Evolutionary conservation across 2,113 vertebrate species (phyloP).

Genomic region (Benitochromis conjunctus): DNA sequence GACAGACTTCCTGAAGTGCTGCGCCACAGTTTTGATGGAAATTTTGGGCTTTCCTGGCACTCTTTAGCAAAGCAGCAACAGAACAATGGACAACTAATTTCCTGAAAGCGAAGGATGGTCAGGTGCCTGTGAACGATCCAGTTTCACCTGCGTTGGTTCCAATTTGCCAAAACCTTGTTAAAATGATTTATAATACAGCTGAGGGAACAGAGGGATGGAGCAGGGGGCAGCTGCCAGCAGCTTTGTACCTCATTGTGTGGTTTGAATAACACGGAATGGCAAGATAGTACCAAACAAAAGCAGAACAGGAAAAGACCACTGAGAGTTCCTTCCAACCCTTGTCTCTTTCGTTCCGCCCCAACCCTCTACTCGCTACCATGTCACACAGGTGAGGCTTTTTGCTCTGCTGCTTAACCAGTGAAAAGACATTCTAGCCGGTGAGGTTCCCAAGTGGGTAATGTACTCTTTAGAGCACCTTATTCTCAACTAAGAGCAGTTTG

Average conservation of each 20-base stretch:
- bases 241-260: slow-evolving; percentile 61
- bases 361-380: background rate
- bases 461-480: slow-evolving; percentile 26
- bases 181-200: slow-evolving; percentile 30
- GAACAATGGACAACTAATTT: slow-evolving; percentile 45
- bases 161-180: slow-evolving; percentile 24
- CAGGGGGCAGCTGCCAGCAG: slow-evolving; percentile 17
- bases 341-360: background rate
- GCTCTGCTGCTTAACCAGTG: slow-evolving; percentile 1
- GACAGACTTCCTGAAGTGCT: background rate
- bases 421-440: slow-evolving; percentile 23
- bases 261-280: slow-evolving; percentile 52
- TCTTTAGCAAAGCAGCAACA: background rate
- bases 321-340: slow-evolving; percentile 38
- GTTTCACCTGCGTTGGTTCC: slow-evolving; percentile 27
- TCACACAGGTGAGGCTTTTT: slow-evolving; percentile 22
- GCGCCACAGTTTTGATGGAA: background rate
- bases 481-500: slow-evolving; percentile 10
- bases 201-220: background rate
- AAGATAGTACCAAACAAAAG: slow-evolving; percentile 59
- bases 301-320: slow-evolving; percentile 61
- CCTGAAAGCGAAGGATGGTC: slow-evolving; percentile 23
- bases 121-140: slow-evolving; percentile 21
- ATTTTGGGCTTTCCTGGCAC: background rate
- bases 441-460: slow-evolving; percentile 43